Evolutionary conservation across 2,797 vertebrate genomes (phyloP).

Genomic region (Galago senegalensis): DNA sequence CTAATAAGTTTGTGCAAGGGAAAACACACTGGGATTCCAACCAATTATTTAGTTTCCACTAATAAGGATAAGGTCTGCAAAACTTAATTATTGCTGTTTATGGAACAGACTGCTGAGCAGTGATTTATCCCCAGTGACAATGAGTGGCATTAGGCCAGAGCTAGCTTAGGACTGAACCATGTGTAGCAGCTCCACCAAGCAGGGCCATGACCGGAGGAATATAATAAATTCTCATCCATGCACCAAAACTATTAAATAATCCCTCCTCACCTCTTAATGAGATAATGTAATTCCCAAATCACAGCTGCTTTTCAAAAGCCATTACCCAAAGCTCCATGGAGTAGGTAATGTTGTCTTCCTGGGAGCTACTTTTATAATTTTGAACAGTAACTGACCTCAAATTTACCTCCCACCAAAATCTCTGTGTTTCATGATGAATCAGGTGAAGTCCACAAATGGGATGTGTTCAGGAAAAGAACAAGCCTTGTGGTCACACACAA

Average conservation of each 20-base stretch:
- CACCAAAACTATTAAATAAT: background rate
- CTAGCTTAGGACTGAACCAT: background rate
- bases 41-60: constrained; percentile 26
- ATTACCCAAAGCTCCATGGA: background rate
- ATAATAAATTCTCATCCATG: background rate
- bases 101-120: background rate
- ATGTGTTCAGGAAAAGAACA: rapidly evolving
- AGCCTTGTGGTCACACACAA: rapidly evolving
- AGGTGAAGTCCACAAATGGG: background rate
- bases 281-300: background rate
- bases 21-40: background rate
- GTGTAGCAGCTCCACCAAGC: background rate
- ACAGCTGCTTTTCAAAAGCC: background rate
- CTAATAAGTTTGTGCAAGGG: background rate
- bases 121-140: background rate
- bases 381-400: background rate
- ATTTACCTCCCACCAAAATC: background rate
- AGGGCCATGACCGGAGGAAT: background rate
- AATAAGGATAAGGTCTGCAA: constrained; percentile 44
- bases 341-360: rapidly evolving
- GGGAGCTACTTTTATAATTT: background rate
- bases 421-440: background rate
- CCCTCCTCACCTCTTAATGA: background rate
- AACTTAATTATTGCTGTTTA: background rate
- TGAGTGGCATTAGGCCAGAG: background rate